Base-by-base conservation (phyloP, 2,113 vertebrate species). In the Brienomyrus brachyistius region DNA sequence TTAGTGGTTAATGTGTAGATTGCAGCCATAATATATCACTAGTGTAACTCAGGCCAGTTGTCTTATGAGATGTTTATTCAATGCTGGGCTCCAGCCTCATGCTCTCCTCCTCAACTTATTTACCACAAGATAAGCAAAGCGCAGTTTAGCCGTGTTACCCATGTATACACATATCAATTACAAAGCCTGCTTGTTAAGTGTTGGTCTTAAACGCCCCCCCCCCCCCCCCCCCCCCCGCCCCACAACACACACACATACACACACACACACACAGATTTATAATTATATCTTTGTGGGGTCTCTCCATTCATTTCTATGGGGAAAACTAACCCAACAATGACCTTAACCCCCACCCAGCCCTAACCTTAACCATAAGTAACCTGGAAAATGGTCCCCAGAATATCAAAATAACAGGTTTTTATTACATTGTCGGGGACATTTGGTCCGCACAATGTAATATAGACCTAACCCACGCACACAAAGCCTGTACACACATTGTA, bases 1-100 rank as follows among this genome's bases (percentile, higher is more conserved):
- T 92, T 90, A 91, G 90, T 92, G 92, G 92, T 94, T 94, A 94
- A 94, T 91, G 93, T 90, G 91, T 90, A 85, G 90, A 92, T 91
- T 91, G 91, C 88, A 91, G 89, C 92, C 80, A 90, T 91, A 92
- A 92, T 93, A 92, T 91, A 93, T 94, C 92, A 94, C 91, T 87
- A 91, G 91, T 90, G 89, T 91, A 93, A 92, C 90, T 82, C 89
- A 89, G 91, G 89, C 92, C 93, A 94, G 92, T 92, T 93, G 92
- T 92, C 90, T 91, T 91, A 90, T 90, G 89, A 90, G 90, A 91
- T 89, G 89, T 92, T 89, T 91, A 92, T 82, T 90, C 77, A 70
- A 40, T 50, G 89, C 54, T 35, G 56, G 15, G 54, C 45, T 59
- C 77, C 56, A 54, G 2, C 35, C 50, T 4, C 40, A 3, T 52